Evolutionary conservation across 2,113 vertebrate genomes (phyloP), one percentile per base, ranked within the genome.

Genomic region (Calidris pugnax): DNA sequence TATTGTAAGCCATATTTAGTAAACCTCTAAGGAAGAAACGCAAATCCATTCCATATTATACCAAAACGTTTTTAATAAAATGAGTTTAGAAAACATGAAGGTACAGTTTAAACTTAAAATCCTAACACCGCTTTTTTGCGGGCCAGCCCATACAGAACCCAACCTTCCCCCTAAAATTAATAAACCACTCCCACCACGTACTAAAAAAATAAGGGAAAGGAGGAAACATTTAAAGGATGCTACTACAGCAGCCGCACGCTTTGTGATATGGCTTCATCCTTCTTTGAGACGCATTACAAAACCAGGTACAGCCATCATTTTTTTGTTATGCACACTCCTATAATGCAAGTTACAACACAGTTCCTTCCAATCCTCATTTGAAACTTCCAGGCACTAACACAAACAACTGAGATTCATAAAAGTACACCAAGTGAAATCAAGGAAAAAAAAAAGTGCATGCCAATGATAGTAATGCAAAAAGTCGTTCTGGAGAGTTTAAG

Each of bases 151-250:
- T 47, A 77, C 9, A 87, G 76, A 88, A 63, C 73, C 71, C 45
- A 86, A 47, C 8, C 14, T 4, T 77, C 24, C 19, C 7, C 33
- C 50, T 90, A 56, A 76, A 68, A 79, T 23, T 21, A 56, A 21
- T 30, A 35, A 94, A 53, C 3, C 2, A 68, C 15, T 53, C 18
- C 23, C 12, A 85, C 17, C 13, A 59, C 2, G 60, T 2, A 9
- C 8, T 1, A 23, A 50, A 55, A 55, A 13, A 20, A 22, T 12
- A 26, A 1, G 1, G 1, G 4, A 4, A 3, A 1, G 27, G 30
- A 9, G 35, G 4, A 12, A 35, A 74, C 19, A 43, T 32, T 83
- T 45, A 60, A 72, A 87, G 18, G 51, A 75, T 89, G 85, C 28
- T 85, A 22, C 53, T 57, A n/a, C 15, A 32, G 50, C 16, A 90